Conservation (phyloP, 2,113 vertebrate species). For the Mastomys coucha region DNA sequence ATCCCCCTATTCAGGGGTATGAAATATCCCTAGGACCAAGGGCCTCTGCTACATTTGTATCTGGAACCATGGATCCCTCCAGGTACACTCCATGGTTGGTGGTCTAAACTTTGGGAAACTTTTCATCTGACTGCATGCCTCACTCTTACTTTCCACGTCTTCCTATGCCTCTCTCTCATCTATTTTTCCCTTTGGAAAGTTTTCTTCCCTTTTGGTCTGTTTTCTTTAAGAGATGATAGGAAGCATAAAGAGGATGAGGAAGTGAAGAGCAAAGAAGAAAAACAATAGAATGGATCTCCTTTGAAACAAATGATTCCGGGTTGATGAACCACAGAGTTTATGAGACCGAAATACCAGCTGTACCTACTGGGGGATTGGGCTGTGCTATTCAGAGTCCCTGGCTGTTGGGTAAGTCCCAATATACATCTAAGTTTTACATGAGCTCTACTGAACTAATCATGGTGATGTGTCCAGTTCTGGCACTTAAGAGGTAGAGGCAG, state of each 20-base stretch:
- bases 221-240: neutral
- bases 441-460: neutral
- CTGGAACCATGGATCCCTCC: no score
- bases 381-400: neutral
- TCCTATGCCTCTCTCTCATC: neutral
- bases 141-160: neutral
- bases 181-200: neutral
- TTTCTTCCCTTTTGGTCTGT: neutral
- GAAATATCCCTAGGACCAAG: no score
- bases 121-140: no score
- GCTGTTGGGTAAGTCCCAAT: no score
- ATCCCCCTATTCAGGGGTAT: no score
- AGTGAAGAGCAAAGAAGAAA: neutral
- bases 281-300: neutral
- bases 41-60: no score
- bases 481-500: neutral
- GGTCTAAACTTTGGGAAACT: no score
- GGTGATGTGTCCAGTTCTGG: neutral
- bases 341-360: neutral
- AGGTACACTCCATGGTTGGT: no score
- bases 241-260: no score
- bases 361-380: fast-evolving
- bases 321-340: no score
- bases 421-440: neutral
- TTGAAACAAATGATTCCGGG: neutral